Evolutionary conservation across 2,888 invertebrate genomes (phyloP).

Genomic region (Nephrotoma appendiculata): DNA sequence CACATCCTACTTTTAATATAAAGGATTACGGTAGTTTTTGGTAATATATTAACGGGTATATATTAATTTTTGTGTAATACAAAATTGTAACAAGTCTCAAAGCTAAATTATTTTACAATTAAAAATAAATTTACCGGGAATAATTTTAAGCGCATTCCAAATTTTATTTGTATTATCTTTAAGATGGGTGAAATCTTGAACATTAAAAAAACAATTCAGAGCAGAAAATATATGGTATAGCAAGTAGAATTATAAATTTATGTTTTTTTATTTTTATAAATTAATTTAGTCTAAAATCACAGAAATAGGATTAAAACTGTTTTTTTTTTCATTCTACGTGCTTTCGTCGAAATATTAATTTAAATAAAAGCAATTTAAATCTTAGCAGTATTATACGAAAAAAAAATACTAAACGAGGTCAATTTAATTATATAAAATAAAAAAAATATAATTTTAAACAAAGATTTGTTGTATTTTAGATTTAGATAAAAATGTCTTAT

Average conservation of each 20-base stretch:
- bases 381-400: not conserved
- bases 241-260: not conserved
- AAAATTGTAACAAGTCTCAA: not conserved
- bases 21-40: too few relatives aligned
- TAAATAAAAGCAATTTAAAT: not conserved
- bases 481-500: not conserved
- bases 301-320: not conserved
- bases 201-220: not conserved
- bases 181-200: not conserved
- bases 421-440: not conserved
- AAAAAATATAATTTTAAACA: not conserved
- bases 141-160: not conserved
- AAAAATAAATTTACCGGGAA: not conserved
- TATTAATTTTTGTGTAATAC: not conserved
- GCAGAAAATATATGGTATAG: not conserved
- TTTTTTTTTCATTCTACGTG: not conserved
- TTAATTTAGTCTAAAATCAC: not conserved
- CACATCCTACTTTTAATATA: not conserved
- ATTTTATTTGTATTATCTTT: not conserved
- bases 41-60: too few relatives aligned
- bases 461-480: not conserved
- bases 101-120: not conserved
- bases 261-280: not conserved
- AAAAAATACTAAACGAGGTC: not conserved
- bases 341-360: not conserved